Base-by-base conservation (phyloP, 2,113 vertebrate genomes). In the Chloropsis hardwickii region DNA sequence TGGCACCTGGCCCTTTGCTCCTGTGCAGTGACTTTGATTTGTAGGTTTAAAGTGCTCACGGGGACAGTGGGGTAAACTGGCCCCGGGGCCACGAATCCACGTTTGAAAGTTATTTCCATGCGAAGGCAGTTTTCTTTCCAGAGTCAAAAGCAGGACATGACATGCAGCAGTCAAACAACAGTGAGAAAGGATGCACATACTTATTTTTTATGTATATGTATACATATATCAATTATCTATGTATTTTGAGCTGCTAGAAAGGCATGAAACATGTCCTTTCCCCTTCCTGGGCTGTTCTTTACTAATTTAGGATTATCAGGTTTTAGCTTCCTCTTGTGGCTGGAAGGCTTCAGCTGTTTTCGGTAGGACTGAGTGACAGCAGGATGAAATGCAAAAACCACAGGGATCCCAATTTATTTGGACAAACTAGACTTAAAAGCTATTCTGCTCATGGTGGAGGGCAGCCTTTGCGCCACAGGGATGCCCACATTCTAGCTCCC, bases 301-400 rank as follows among this genome's bases (percentile, higher is more conserved):
- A 19, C 61, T 81, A 74, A 81, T 79, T 90, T 60, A 79, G 86
- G 27, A 56, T 88, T 92, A 92, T 90, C 45, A 2, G 33, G 44
- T 54, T 88, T 76, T 76, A 60, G 31, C 66, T 95, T 92, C 88
- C 66, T 81, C 23, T 86, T 80, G 74, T 48, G 53, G 79, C 53
- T 76, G 48, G 61, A 74, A 84, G 78, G 31, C 70, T 53, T 67
- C 70, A 85, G 35, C 51, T 74, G 4, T 28, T 85, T 85, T 77
- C 87, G 28, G 25, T 47, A 60, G 44, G 39, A 70, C 53, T 35
- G 78, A 79, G 57, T 11, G 47, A 62, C 4, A 82, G n/a, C 2
- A 6, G 22, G 8, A 44, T 58, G 53, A 82, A 81, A 78, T 27
- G 42, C 29, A 70, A 57, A 87, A 81, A 21, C 16, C 47, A 35